Base-by-base conservation (phyloP, 2,113 vertebrate species). In the Falcunculus frontatus region DNA sequence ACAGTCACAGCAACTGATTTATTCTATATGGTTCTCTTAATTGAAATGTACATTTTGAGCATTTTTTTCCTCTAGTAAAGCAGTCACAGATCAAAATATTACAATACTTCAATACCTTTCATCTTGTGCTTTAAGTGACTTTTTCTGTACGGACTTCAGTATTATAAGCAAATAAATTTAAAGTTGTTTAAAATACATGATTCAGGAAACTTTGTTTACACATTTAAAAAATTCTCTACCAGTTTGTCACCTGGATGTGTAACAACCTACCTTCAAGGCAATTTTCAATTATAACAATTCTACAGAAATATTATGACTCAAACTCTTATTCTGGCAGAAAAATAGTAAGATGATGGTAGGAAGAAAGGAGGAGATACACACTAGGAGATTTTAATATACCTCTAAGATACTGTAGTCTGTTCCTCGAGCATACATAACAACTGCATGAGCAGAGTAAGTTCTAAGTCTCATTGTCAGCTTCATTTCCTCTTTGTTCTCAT, bases 351-450 rank as follows among this genome's bases (percentile, higher is more conserved):
- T 33, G 41, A 65, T 19, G 7, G 21, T 32, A 69, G 49, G 41
- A 85, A 74, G 35, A 56, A 93, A 60, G 21, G 13, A 75, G 15
- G 13, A 87, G 39, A 56, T 35, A 37, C 3, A 8, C 46, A 63
- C 30, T 56, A 65, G 35, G 21, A 89, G 49, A 62, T 69, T 81
- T 95, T 67, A 77, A 70, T 63, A 52, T 95, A 99, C 99, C 99
- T 99, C 99, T 16, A 99, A 98, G 95, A 99, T 99, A 96, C 99
- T 99, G 94, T 99, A 99, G 97, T 99, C 99, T 1, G 99, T 99
- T 67, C 99, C 99, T 89, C 99, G 99, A 21, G 99, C 99, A 6
- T 99, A 99, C 99, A 99, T 99, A 69, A 99, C 98, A 13, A 99
- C 98, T 7, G 99, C 99, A 23, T 99, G 99, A 63, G 97, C 96